A percentile compares a stretch with the other conserved stretches of the same genome.
Evolutionary conservation across 2,797 vertebrate species (phyloP).

Genomic region (Tokudaia tokunoshimensis): DNA sequence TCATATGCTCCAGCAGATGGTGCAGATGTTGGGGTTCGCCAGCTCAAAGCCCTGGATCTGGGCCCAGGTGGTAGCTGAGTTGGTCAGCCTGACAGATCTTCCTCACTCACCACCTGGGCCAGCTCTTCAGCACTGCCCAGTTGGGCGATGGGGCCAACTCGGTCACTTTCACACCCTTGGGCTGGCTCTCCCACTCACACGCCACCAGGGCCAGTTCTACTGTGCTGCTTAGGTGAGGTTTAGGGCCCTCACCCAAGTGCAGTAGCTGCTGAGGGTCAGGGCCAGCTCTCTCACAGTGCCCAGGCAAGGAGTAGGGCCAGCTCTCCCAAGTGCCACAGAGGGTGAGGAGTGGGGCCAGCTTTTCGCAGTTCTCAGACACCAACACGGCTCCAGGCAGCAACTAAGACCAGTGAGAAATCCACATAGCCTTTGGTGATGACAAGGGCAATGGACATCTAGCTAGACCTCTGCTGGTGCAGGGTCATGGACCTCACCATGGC

Average conservation of each 20-base stretch:
- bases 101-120: neutral
- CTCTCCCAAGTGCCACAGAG: neutral
- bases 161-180: neutral
- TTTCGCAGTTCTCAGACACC: neutral
- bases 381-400: neutral
- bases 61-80: too few relatives aligned
- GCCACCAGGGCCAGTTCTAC: neutral
- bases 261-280: neutral
- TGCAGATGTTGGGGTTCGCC: too few relatives aligned
- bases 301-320: neutral
- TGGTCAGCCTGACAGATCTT: neutral
- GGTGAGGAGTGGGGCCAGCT: neutral
- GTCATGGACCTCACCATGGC: neutral
- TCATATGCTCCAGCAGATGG: too few relatives aligned
- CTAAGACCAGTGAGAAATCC: neutral
- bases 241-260: neutral
- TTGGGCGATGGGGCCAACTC: neutral
- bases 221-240: neutral
- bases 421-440: neutral
- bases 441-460: neutral
- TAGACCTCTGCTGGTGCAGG: neutral
- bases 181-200: neutral
- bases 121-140: neutral
- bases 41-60: too few relatives aligned
- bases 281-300: neutral